These are phyloP conservation scores for Chouioia cunea DNA, from an alignment of 2,888 invertebrate genomes.

Conservation along the genomic window DNA sequence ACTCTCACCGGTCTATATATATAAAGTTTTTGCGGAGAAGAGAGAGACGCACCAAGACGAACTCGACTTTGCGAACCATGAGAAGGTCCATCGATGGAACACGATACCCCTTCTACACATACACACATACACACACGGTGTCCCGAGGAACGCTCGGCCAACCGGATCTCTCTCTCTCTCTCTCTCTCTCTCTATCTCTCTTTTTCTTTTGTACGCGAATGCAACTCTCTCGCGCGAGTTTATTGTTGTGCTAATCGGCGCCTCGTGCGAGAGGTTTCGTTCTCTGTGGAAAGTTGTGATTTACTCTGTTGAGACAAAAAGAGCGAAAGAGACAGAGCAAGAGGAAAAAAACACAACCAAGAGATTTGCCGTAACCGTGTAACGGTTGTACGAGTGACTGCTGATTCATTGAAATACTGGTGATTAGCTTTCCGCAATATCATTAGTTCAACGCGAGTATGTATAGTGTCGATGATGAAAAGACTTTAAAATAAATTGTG, in stretches of 20 bases:
- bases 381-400: no score
- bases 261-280: neutral
- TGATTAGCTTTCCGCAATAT: no score
- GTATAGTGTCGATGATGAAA: no score
- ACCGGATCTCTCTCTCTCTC: constrained; percentile 29
- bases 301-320: neutral
- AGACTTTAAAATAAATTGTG: no score
- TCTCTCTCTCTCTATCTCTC: no score
- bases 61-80: constrained; percentile 27
- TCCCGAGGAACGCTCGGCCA: constrained; percentile 30
- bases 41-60: neutral
- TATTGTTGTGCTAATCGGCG: neutral
- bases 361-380: neutral
- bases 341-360: neutral
- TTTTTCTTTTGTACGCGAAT: constrained; percentile 2
- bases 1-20: no score
- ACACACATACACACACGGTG: constrained; percentile 14
- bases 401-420: no score
- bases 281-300: neutral
- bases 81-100: constrained; percentile 43
- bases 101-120: constrained; percentile 26
- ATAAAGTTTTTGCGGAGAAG: constrained; percentile 1
- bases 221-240: neutral
- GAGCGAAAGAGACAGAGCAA: neutral
- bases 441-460: no score